phyloP scores from a whole-genome alignment of 2,797 vertebrate genomes.

The Tapirus indicus region DNA sequence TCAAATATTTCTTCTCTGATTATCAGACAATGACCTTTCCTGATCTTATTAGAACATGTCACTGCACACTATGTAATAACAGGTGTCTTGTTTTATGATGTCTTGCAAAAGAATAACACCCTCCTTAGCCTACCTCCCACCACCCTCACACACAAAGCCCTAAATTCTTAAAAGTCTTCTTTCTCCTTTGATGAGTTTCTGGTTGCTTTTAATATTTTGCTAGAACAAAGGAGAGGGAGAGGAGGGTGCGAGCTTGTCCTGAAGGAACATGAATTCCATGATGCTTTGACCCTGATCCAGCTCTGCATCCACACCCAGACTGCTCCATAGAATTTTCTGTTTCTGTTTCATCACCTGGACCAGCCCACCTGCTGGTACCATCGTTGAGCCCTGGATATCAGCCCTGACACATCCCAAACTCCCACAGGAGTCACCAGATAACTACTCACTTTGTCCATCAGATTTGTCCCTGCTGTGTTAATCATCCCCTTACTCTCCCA shows the following conservation, averaged over 20 bases:
- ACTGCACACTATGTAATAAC: neutral
- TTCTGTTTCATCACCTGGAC: neutral
- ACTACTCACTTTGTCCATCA: neutral
- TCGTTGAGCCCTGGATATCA: neutral
- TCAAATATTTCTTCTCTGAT: neutral
- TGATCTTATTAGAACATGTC: neutral
- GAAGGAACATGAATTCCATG: neutral
- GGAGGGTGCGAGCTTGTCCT: neutral
- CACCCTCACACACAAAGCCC: neutral
- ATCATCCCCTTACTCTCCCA: neutral
- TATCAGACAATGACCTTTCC: neutral
- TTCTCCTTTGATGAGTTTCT: neutral
- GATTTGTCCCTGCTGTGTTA: neutral
- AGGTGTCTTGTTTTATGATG: neutral
- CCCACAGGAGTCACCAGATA: neutral
- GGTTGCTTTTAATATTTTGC: neutral
- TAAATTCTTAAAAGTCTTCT: neutral
- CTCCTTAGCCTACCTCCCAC: neutral
- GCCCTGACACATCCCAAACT: neutral
- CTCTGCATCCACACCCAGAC: neutral
- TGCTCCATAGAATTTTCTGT: neutral
- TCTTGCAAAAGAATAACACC: neutral
- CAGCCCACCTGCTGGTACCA: neutral
- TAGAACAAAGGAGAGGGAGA: neutral
- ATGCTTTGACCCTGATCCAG: neutral